A percentile compares a stretch with the other conserved stretches of the same genome.
phyloP scores from a whole-genome alignment of 2,797 vertebrate species.

The Enteromius afrohamiltoni region DNA sequence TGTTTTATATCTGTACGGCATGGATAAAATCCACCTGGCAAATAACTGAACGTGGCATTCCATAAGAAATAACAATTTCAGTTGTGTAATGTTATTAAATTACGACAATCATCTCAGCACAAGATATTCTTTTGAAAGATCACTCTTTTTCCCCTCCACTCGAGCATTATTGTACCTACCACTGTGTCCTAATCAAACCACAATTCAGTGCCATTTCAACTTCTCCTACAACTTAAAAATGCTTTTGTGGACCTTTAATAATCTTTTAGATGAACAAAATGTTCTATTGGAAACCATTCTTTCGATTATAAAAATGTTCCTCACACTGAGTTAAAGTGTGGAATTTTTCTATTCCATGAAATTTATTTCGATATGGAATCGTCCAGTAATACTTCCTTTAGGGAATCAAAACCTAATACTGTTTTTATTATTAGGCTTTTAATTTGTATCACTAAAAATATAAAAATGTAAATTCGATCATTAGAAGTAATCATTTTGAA shows the following conservation, averaged over 20 bases:
- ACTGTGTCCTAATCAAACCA: background rate
- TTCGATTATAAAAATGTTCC: background rate
- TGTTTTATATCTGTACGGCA: background rate
- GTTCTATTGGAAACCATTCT: background rate
- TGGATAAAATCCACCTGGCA: background rate
- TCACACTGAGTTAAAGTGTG: background rate
- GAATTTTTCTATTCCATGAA: background rate
- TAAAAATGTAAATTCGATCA: background rate
- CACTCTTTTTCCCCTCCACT: background rate
- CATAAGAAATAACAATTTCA: background rate
- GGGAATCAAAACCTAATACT: background rate
- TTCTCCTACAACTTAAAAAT: background rate
- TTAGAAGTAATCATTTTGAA: background rate
- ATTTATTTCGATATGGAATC: too few relatives aligned
- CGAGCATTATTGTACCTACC: background rate
- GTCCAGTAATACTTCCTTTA: background rate
- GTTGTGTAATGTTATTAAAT: background rate
- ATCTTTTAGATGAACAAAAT: background rate
- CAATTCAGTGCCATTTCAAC: background rate
- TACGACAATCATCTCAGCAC: background rate
- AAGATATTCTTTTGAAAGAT: background rate
- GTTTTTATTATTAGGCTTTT: background rate
- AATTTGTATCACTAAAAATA: background rate
- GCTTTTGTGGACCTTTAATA: background rate
- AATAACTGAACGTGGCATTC: background rate